These are phyloP conservation scores for Platycheirus rosarum DNA, from an alignment of 2,888 invertebrate genomes.

Conservation along the genomic window DNA sequence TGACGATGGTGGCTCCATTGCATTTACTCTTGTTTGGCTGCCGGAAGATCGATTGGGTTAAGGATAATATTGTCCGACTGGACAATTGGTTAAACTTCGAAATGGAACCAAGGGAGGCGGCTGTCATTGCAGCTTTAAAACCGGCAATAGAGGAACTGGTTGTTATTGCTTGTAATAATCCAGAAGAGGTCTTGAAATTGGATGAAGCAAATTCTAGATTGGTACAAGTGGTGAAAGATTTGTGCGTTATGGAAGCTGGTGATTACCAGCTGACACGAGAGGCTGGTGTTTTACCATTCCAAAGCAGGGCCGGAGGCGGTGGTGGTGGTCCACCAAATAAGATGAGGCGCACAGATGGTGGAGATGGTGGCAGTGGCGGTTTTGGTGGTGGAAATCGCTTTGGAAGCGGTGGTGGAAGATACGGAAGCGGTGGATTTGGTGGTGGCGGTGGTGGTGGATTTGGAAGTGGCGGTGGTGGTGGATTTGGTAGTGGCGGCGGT, in stretches of 20 bases:
- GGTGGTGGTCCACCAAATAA: conserved; percentile 75
- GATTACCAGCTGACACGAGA: conserved; percentile 87
- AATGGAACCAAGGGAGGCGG: conserved; percentile 91
- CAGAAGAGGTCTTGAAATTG: conserved; percentile 87
- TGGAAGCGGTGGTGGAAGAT: conserved; percentile 57
- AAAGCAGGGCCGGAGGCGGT: conserved; percentile 77
- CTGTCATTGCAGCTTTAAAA: conserved; percentile 91
- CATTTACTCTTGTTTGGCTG: conserved; percentile 96
- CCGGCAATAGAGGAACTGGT: conserved; percentile 95
- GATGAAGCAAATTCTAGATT: conserved; percentile 83
- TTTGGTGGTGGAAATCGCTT: conserved; percentile 71
- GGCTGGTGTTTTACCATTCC: conserved; percentile 79
- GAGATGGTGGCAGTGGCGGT: conserved; percentile 22
- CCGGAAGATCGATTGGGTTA: conserved; percentile 85
- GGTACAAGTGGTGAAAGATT: conserved; percentile 87
- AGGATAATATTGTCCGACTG: conserved; percentile 88
- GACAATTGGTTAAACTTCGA: conserved; percentile 97
- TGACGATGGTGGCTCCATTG: conserved; percentile 97
- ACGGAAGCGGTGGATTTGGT: conserved; percentile 47
- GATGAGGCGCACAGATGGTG: conserved; percentile 75
- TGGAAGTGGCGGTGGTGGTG: conserved; percentile 75
- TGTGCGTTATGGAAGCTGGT: conserved; percentile 91
- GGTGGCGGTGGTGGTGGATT: conserved; percentile 53
- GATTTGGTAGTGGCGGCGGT: conserved; percentile 50
- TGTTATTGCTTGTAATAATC: conserved; percentile 90